phyloP scores from a whole-genome alignment of 2,888 invertebrate species.

The Orthosia cruda region DNA sequence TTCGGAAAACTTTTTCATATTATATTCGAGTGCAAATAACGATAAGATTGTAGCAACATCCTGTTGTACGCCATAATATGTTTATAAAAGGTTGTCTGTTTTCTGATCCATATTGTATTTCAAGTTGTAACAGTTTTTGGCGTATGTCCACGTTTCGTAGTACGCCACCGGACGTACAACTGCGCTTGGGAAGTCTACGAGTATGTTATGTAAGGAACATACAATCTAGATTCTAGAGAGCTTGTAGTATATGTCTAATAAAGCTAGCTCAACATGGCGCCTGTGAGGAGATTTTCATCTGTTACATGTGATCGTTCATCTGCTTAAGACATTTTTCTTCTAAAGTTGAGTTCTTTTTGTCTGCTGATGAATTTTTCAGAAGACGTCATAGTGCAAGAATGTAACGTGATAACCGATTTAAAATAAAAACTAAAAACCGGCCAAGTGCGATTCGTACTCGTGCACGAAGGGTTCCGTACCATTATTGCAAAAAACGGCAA shows the following conservation, averaged over 20 bases:
- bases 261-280: slow-evolving; percentile 16
- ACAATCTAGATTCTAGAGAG: slow-evolving; percentile 13
- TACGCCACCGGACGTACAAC: slow-evolving; percentile 21
- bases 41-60: not conserved
- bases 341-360: not conserved
- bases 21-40: slow-evolving; percentile 5
- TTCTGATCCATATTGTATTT: slow-evolving; percentile 27
- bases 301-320: slow-evolving; percentile 18
- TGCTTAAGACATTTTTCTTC: not conserved
- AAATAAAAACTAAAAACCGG: too few species aligned
- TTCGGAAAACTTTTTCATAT: slow-evolving; percentile 7
- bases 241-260: slow-evolving; percentile 27
- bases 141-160: slow-evolving; percentile 47
- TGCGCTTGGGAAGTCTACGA: slow-evolving; percentile 17
- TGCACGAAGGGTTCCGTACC: too few species aligned
- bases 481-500: too few species aligned
- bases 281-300: slow-evolving; percentile 30
- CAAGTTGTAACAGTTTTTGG: slow-evolving; percentile 44
- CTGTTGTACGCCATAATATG: slow-evolving; percentile 33
- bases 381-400: not conserved
- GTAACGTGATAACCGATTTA: too few species aligned
- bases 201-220: slow-evolving; percentile 19
- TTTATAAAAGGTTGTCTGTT: slow-evolving; percentile 33
- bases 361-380: not conserved
- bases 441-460: too few species aligned